These are phyloP conservation scores for Sorex fumeus DNA, from an alignment of 2,113 vertebrate species.

Conservation along the genomic window DNA sequence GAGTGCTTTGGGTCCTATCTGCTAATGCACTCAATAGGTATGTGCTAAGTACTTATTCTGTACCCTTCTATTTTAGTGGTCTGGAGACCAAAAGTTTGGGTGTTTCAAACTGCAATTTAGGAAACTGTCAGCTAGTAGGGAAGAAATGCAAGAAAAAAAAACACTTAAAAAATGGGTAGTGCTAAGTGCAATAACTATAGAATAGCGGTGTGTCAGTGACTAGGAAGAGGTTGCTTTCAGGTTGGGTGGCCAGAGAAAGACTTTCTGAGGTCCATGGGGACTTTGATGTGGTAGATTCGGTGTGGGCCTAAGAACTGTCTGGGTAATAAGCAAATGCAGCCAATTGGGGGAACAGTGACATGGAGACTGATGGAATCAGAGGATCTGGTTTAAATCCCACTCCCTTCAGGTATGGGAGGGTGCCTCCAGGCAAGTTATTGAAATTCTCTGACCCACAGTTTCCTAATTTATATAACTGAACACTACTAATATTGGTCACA, in stretches of 20 bases:
- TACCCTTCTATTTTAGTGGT: not conserved
- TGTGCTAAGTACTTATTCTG: not conserved
- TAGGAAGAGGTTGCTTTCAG: not conserved
- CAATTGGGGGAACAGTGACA: not conserved
- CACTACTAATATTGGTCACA: not conserved
- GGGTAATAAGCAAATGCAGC: not conserved
- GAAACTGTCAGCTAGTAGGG: not conserved
- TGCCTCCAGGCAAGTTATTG: not conserved
- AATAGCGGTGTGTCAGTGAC: not conserved
- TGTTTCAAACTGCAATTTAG: not conserved
- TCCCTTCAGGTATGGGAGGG: not conserved
- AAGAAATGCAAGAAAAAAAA: not conserved
- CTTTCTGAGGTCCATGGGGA: not conserved
- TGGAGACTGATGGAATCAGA: not conserved
- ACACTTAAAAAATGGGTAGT: not conserved
- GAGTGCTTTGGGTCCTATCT: not conserved
- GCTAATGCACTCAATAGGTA: not conserved
- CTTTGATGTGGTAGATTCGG: not conserved
- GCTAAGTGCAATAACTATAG: not conserved
- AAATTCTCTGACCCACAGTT: constrained; percentile 7
- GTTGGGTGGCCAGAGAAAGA: not conserved
- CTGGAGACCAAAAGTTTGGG: not conserved
- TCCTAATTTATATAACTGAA: not conserved
- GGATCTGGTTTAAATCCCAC: not conserved
- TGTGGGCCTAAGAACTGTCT: not conserved